Conservation (phyloP, 1,140 invertebrate genomes). For the Anastatus disparis region DNA sequence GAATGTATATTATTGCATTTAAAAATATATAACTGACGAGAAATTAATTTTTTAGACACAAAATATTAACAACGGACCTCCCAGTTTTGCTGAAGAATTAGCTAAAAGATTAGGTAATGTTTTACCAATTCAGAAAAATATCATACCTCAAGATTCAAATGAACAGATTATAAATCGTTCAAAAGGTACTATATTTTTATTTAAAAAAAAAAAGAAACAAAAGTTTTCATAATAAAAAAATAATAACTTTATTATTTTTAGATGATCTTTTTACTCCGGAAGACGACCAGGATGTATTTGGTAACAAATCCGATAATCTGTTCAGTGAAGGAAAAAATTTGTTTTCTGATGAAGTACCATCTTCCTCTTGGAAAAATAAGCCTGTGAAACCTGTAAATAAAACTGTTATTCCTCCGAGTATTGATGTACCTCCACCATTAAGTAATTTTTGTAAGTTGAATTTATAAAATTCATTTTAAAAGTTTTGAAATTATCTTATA, state of each 20-base stretch:
- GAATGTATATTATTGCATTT: no score
- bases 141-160: constrained; percentile 45
- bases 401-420: constrained; percentile 61
- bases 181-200: constrained; percentile 48
- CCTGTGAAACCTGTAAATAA: constrained; percentile 47
- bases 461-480: background rate
- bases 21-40: no score
- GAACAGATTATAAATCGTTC: constrained; percentile 55
- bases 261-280: constrained; percentile 55
- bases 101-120: constrained; percentile 70
- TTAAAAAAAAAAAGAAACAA: background rate
- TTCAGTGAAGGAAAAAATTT: constrained; percentile 49
- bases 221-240: no score
- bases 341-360: constrained; percentile 52
- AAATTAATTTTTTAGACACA: constrained; percentile 48
- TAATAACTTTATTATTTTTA: constrained; percentile 45
- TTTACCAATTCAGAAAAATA: constrained; percentile 52
- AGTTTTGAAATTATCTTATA: no score
- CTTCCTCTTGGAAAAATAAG: constrained; percentile 54
- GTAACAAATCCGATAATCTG: constrained; percentile 49
- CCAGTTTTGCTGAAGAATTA: constrained; percentile 72
- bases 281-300: constrained; percentile 48
- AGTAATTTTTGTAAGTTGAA: constrained; percentile 54
- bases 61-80: constrained; percentile 49
- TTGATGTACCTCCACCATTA: constrained; percentile 62